Evolutionary conservation across 2,113 vertebrate genomes (phyloP).

Genomic region (Nymphicus hollandicus): DNA sequence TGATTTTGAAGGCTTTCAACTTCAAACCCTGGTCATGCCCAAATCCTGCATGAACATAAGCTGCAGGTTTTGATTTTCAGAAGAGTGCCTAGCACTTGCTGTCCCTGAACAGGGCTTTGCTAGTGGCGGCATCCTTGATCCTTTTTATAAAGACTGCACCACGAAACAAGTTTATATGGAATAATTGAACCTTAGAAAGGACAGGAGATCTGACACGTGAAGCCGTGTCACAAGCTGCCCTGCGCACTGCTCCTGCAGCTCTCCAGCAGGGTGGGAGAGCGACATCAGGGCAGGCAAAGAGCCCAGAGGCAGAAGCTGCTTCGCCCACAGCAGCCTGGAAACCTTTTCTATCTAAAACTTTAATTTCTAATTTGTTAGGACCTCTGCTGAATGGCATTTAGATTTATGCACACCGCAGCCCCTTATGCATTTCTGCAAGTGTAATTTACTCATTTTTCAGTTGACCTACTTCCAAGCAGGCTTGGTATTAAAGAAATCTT

Average conservation of each 20-base stretch:
- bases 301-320: background rate
- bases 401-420: background rate
- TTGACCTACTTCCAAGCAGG: constrained; percentile 43
- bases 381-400: background rate
- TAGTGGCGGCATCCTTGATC: background rate
- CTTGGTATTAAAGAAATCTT: constrained; percentile 4
- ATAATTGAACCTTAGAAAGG: background rate
- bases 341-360: background rate
- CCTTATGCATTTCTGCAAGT: background rate
- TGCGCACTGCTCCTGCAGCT: background rate
- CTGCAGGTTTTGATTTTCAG: constrained; percentile 4
- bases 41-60: constrained; percentile 37
- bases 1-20: constrained; percentile 13
- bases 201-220: accelerated
- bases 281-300: background rate
- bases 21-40: background rate
- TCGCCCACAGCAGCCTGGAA: background rate
- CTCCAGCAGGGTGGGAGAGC: background rate
- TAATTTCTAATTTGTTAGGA: background rate
- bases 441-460: constrained; percentile 37
- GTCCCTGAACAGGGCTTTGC: background rate
- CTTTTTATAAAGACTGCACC: background rate
- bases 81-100: background rate
- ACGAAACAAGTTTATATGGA: background rate
- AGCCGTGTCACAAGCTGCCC: background rate